A percentile compares a stretch with the other conserved stretches of the same genome.
phyloP scores from a whole-genome alignment of 2,797 vertebrate species.

The Chelon auratus region DNA sequence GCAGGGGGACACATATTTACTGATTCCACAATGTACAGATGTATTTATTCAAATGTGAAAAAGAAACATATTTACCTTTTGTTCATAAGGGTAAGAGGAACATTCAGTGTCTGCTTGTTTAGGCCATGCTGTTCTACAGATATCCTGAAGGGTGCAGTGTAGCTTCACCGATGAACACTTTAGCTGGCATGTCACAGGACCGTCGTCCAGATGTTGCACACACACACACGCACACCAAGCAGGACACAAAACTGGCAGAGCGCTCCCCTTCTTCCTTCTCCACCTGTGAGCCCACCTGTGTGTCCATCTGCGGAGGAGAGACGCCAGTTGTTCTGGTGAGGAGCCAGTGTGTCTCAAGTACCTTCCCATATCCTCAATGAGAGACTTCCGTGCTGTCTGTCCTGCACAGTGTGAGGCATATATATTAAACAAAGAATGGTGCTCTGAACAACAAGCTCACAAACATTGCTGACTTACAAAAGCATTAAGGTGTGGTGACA shows the following conservation, averaged over 20 bases:
- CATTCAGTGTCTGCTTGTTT: conserved; percentile 1
- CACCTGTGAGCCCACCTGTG: conserved; percentile 86
- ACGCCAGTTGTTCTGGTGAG: conserved; percentile 84
- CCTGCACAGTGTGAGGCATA: conserved; percentile 15
- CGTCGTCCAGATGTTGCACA: conserved; percentile 80
- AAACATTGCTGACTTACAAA: not conserved
- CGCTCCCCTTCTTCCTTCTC: conserved; percentile 59
- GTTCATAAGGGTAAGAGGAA: not conserved
- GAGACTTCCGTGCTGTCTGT: conserved; percentile 55
- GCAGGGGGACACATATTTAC: not conserved
- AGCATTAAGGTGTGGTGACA: too few relatives aligned
- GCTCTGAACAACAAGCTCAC: conserved; percentile 3
- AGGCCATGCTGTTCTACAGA: conserved; percentile 39
- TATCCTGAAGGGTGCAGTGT: conserved; percentile 82
- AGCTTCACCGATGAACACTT: conserved; percentile 68
- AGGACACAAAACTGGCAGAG: conserved; percentile 84
- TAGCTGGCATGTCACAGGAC: conserved; percentile 59
- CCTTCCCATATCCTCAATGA: conserved; percentile 54
- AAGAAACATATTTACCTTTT: not conserved
- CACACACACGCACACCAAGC: conserved; percentile 45
- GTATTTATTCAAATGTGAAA: not conserved
- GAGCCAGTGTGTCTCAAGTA: conserved; percentile 84
- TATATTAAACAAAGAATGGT: conserved; percentile 18
- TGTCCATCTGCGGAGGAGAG: conserved; percentile 84
- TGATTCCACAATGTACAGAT: not conserved